These are phyloP conservation scores for Pachyramphus minor DNA, from an alignment of 2,113 vertebrate genomes.

Conservation along the genomic window DNA sequence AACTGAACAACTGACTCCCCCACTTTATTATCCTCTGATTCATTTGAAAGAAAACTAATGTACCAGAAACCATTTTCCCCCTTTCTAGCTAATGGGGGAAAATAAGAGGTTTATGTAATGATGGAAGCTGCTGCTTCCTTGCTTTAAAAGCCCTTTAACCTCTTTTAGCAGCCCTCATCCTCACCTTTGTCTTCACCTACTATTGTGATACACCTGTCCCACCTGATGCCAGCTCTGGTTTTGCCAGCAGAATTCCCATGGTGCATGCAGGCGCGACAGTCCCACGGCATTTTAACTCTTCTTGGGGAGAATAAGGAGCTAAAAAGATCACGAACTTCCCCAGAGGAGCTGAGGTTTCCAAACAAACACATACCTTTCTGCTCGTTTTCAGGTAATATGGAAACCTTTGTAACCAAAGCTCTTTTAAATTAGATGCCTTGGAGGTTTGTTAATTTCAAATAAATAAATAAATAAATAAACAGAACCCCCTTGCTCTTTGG, in stretches of 20 bases:
- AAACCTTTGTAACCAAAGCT: neutral
- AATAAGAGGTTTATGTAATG: neutral
- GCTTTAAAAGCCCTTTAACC: neutral
- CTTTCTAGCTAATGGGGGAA: neutral
- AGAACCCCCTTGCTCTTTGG: neutral
- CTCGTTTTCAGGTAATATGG: neutral
- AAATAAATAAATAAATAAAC: neutral
- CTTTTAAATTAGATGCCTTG: slow-evolving; percentile 1
- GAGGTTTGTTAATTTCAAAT: neutral
- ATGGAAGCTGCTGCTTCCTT: neutral
- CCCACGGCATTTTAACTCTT: slow-evolving; percentile 52
- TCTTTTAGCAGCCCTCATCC: neutral
- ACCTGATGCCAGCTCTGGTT: slow-evolving; percentile 43
- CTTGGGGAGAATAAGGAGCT: neutral
- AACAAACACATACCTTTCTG: neutral
- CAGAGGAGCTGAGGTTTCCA: neutral
- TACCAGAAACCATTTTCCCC: neutral
- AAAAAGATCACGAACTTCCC: neutral
- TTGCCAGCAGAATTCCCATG: slow-evolving; percentile 57
- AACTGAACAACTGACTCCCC: neutral
- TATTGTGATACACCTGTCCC: slow-evolving; percentile 16
- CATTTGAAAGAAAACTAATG: neutral
- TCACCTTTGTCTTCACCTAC: slow-evolving; percentile 30
- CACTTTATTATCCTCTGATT: neutral
- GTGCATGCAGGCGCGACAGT: slow-evolving; percentile 23